phyloP scores from a whole-genome alignment of 2,113 vertebrate species.

The Glaucidium brasilianum region DNA sequence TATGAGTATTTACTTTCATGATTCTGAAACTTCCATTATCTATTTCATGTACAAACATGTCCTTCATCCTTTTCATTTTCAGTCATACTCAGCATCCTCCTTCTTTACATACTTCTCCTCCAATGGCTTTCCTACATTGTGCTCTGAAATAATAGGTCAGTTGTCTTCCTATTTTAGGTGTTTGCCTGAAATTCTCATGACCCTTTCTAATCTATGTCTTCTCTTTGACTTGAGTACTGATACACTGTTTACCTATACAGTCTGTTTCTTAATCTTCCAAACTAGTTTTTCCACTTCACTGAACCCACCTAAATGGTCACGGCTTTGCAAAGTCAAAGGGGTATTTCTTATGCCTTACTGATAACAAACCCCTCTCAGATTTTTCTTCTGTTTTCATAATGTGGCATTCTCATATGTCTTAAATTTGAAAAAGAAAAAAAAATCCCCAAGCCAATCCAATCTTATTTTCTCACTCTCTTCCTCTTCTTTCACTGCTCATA shows the following conservation, averaged over 20 bases:
- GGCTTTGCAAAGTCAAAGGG: not conserved
- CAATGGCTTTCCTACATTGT: not conserved
- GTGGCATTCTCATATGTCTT: not conserved
- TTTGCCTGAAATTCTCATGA: not conserved
- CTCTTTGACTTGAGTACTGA: not conserved
- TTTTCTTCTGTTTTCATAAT: not conserved
- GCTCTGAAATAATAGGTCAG: not conserved
- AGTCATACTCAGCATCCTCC: not conserved
- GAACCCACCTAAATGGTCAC: not conserved
- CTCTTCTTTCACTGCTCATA: not conserved
- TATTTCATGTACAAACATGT: not conserved
- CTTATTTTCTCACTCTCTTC: not conserved
- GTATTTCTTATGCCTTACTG: not conserved
- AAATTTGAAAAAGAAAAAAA: not conserved
- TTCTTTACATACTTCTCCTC: not conserved
- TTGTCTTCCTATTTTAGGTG: not conserved
- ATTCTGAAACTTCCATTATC: not conserved
- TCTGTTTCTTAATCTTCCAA: not conserved
- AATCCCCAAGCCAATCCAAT: not conserved
- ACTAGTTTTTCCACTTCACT: not conserved
- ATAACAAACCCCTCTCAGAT: not conserved
- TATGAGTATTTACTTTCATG: not conserved
- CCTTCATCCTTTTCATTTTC: not conserved
- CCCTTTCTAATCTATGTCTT: not conserved
- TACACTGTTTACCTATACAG: not conserved